Base-by-base conservation (phyloP, 1,140 invertebrate species). In the Drosophila funebris region DNA sequence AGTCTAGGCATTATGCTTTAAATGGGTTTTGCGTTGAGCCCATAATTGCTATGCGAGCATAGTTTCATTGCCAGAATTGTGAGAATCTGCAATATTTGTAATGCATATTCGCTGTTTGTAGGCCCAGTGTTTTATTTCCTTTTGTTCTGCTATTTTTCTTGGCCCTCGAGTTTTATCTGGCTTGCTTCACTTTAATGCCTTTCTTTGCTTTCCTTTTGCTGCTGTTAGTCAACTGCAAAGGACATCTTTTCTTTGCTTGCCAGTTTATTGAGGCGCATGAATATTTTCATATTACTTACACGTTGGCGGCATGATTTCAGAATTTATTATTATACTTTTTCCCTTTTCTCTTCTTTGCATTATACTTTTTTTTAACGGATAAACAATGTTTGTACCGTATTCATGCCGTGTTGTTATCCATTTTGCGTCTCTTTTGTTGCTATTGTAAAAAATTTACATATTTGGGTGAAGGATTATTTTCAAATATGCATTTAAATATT, bases 251-350 rank as follows among this genome's bases (percentile, higher is more conserved):
- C 83, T 76, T 82, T 88, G 53, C 57, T 48, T 69, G 71, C 56
- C 71, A 62, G 82, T 78, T 88, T 88, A 88, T 88, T 87, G 83
- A 82, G 75, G 83, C 78, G 85, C 78, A 87, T 85, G 83, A 82
- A 87, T 82, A 82, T 88, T 87, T 80, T 13, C 20, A 36, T 69
- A 36, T 70, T 58, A 56, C 33, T 57, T 66, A 56, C 39, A 39
- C 50, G 57, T 44, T 67, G 20, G 27, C 62, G 54, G 52, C 29
- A 43, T 60, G 69, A 66, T 67, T 72, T 67, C 13, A 36, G 43
- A 66, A 71, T 71, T 66, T 71, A 66, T 71, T 71, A 71, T 66
- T 48, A 57, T 71, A 5, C 41, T 53, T 52, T 52, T 57, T 37
- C 16, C 22, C 13, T 37, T 27, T 50, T 27, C 11, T 50, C 41